A percentile compares a stretch with the other conserved stretches of the same genome.
Evolutionary conservation across 1,140 invertebrate species (phyloP).

Genomic region (Cydia fagiglandana): DNA sequence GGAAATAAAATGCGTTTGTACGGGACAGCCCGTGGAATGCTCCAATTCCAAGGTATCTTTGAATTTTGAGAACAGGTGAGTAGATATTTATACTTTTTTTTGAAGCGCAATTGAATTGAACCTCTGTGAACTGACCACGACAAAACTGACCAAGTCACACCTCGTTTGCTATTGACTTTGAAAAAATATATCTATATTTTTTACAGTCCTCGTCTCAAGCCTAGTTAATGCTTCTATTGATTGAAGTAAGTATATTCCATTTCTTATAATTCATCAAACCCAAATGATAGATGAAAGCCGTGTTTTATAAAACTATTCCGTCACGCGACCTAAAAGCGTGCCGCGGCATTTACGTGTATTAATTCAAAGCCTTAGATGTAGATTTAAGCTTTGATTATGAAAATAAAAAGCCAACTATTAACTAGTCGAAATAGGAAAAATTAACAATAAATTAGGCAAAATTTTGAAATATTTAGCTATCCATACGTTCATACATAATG

Average conservation of each 20-base stretch:
- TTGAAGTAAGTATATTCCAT: not conserved
- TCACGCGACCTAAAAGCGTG: slow-evolving; percentile 18
- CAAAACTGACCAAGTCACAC: no score
- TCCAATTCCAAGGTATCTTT: no score
- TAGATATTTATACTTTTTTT: no score
- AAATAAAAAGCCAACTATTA: not conserved
- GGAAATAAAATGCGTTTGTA: no score
- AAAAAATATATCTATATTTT: no score
- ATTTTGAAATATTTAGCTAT: not conserved
- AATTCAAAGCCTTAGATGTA: slow-evolving; percentile 8
- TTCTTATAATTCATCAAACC: not conserved
- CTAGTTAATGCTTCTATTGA: slow-evolving; percentile 12
- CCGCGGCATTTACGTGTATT: not conserved
- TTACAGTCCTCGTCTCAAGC: no score
- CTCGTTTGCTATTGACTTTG: no score
- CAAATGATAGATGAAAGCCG: slow-evolving; percentile 14
- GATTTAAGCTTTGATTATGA: not conserved
- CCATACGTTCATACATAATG: not conserved
- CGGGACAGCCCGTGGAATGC: no score
- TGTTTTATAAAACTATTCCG: not conserved
- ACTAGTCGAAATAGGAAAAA: not conserved
- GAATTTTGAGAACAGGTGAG: no score
- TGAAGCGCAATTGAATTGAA: no score
- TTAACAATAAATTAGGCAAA: not conserved
- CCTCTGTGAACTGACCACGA: no score